Evolutionary conservation across 2,797 vertebrate genomes (phyloP), one percentile per base, ranked within the genome.

Genomic region (Trachurus trachurus): DNA sequence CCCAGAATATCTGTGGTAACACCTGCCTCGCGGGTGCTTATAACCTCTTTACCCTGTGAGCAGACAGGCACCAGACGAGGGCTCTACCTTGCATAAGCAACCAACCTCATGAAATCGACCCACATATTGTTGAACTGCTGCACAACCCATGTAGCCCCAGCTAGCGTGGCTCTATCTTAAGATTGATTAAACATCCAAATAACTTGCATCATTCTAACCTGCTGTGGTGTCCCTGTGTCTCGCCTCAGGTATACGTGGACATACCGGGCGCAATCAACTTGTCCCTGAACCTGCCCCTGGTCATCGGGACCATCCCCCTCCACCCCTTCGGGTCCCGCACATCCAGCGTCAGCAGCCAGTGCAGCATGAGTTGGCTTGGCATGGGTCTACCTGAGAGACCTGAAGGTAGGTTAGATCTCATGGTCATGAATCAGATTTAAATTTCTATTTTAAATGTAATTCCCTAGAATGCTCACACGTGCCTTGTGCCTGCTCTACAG

Each of bases 251-350:
- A 1, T 99, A 99, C 6, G 98, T 99, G 86, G 98, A 99, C 96
- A 99, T 99, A 94, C 98, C 98, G 8, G 98, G 98, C 16, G 98
- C 98, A 40, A 98, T 99, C 94, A 99, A 99, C 94, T 95, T 99
- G 87, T 98, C 97, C 87, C 95, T 99, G 63, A 99, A 97, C 78
- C 94, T 99, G 88, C 98, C 98, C 40, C 94, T 99, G 84, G 98
- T 99, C 89, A 98, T 99, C 29, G 98, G 98, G 81, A 99, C 98
- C 88, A 99, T 99, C 94, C 98, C 98, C 64, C 94, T 99, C 69
- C 98, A 99, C 54, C 96, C 98, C 0, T 99, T 99, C 29, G 98
- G 98, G 86, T 99, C 98, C 81, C 96, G 98, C 70, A 99, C 98
- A n/a, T 99, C 98, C 64, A 99, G 98, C 2, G 98, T 99, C 66